A percentile compares a stretch with the other conserved stretches of the same genome.
Evolutionary conservation across 2,113 vertebrate genomes (phyloP).

Genomic region (Myotis yumanensis): DNA sequence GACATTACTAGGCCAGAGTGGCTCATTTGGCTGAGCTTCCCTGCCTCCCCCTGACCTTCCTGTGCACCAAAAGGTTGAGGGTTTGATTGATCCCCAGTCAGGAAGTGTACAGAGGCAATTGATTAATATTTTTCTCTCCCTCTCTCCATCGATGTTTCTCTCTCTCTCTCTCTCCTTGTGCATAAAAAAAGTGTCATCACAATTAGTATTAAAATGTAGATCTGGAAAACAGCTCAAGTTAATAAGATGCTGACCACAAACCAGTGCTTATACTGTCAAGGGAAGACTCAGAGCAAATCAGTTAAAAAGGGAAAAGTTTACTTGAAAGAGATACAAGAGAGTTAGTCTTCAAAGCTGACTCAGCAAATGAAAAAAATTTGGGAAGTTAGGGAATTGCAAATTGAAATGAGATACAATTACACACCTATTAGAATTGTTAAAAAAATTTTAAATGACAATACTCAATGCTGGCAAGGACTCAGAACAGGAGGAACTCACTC

Average conservation of each 20-base stretch:
- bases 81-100: neutral
- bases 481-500: neutral
- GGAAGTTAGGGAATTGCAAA: neutral
- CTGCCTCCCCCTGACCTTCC: neutral
- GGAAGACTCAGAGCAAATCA: neutral
- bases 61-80: neutral
- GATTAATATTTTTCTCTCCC: neutral
- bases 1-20: neutral
- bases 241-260: neutral
- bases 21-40: neutral
- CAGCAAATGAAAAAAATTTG: slow-evolving; percentile 17
- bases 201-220: neutral
- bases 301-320: neutral
- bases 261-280: neutral
- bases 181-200: neutral
- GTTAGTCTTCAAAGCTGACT: slow-evolving; percentile 24
- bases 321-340: neutral
- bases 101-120: neutral
- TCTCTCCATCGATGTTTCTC: no score
- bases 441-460: neutral
- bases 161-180: neutral
- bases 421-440: neutral
- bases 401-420: neutral
- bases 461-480: neutral
- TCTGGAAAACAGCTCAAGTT: neutral